Base-by-base conservation (phyloP, 2,888 invertebrate species). In the Heliconius sara region DNA sequence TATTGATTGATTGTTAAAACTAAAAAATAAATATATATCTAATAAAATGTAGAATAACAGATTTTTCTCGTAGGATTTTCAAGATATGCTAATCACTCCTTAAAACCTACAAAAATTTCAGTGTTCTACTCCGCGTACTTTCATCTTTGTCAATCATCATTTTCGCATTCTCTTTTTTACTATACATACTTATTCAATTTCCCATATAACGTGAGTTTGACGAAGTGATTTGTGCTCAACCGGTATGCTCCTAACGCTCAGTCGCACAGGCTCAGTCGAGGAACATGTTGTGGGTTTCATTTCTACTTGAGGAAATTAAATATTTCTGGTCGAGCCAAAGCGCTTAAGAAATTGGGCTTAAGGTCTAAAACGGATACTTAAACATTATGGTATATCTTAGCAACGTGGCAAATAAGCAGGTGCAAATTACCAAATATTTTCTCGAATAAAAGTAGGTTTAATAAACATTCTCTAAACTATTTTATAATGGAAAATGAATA, bases 401-500 rank as follows among this genome's bases (percentile, higher is more conserved):
- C 57, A 57, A 22, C 57, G 22, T 47, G 7, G 5, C 6, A 34
- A 57, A 19, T 19, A 19, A 3, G 9, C 57, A 57, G 9, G 57
- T n/a, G 3, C 0, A 60, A 60, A 60, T 60, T n/a, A 60, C 3
- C 2, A 52, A 52, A 52, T 7, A 47, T 5, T 6, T 52, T 52
- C 5, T 19, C 10, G 0, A 57, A 57, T 57, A 57, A 16, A 25
- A 25, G 16, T 6, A 34, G 13, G 34, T n/a, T 13, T 9, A 73
- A 60, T 27, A 43, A 3, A 27, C 25, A 65, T 75, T 43, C 22
- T 65, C 16, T 34, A 25, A 22, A 43, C 12, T 27, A 7, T 78
- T 66, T 34, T 7, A 25, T 66, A 57, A 73, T 34, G 57, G 65
- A 57, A 67, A 67, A 12, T 68, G 25, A 74, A 73, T 65, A 77